phyloP scores from a whole-genome alignment of 1,140 invertebrate genomes.

The Ylistrum balloti region DNA sequence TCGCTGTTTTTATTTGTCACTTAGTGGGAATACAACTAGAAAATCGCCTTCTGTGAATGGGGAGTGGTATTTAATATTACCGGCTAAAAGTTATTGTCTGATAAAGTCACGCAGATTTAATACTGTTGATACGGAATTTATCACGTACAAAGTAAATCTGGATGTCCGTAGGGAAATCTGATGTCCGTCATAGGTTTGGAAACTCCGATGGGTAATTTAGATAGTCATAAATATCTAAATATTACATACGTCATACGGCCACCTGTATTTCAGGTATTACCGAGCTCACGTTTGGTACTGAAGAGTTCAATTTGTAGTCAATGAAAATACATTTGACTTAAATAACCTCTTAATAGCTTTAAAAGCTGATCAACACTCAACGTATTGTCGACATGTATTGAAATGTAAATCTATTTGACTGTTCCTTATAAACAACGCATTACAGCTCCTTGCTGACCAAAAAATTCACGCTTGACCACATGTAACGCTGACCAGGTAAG shows the following conservation, averaged over 20 bases:
- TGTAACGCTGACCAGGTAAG: background rate
- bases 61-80: too few species aligned
- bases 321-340: too few species aligned
- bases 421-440: conserved; percentile 15
- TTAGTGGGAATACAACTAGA: too few species aligned
- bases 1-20: too few species aligned
- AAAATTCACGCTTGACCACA: background rate
- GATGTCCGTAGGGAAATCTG: background rate
- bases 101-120: too few species aligned
- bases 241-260: too few species aligned
- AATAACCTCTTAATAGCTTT: background rate
- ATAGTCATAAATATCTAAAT: background rate
- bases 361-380: background rate
- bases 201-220: background rate
- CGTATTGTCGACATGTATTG: background rate
- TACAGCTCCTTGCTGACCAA: background rate
- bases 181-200: background rate
- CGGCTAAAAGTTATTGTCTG: too few species aligned
- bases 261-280: too few species aligned
- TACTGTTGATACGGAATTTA: too few species aligned
- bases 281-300: too few species aligned
- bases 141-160: background rate
- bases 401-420: background rate
- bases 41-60: too few species aligned
- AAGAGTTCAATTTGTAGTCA: too few species aligned